phyloP scores from a whole-genome alignment of 1,140 invertebrate genomes.

The Andricus grossulariae region DNA sequence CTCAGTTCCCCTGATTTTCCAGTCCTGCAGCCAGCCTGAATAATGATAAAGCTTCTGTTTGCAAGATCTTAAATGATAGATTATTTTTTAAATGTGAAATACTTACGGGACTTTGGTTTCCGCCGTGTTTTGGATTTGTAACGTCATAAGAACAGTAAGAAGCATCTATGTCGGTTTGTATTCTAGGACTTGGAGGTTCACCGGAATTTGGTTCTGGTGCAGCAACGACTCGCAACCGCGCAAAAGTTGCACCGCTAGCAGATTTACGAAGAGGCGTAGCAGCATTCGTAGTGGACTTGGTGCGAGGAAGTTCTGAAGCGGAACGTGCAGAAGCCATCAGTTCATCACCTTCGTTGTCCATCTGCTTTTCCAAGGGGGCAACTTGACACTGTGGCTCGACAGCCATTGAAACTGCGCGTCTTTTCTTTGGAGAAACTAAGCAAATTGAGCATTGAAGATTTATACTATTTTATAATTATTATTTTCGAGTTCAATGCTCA shows the following conservation, averaged over 20 bases:
- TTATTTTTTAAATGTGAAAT: background rate
- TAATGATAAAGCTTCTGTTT: too few species aligned
- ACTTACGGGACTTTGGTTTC: conserved; percentile 72
- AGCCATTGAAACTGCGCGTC: conserved; percentile 77
- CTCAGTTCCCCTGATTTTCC: too few species aligned
- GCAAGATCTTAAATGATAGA: background rate
- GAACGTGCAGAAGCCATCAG: conserved; percentile 75
- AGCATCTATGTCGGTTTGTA: conserved; percentile 79
- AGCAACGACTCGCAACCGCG: conserved; percentile 67
- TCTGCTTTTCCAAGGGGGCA: conserved; percentile 69
- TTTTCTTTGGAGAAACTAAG: conserved; percentile 75
- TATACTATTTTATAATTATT: background rate
- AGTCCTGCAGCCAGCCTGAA: too few species aligned
- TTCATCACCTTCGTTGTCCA: conserved; percentile 77
- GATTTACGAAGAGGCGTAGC: conserved; percentile 68
- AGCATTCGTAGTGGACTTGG: conserved; percentile 64
- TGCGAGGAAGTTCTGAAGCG: conserved; percentile 69
- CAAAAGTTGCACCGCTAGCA: conserved; percentile 71
- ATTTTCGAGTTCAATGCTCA: background rate
- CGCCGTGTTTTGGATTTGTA: conserved; percentile 71
- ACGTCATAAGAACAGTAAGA: conserved; percentile 76
- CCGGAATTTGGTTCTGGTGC: conserved; percentile 63
- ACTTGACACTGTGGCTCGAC: conserved; percentile 69
- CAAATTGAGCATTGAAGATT: background rate
- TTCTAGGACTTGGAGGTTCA: conserved; percentile 77